Conservation (phyloP, 1,140 invertebrate species). For the Lordiphosa stackelbergi region DNA sequence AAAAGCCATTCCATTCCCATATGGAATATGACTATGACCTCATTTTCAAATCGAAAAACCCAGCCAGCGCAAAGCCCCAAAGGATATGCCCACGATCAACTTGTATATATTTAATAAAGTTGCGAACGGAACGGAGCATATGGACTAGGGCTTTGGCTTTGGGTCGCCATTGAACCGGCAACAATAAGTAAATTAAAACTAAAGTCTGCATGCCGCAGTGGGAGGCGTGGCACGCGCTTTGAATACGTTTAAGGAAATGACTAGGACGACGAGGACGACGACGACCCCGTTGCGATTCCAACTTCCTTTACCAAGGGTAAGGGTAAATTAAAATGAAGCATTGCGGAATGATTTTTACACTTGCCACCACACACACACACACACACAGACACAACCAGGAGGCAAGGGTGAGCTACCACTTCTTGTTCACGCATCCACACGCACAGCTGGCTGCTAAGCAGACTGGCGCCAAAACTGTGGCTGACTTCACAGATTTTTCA, state of each 20-base stretch:
- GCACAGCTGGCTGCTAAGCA: conserved; percentile 67
- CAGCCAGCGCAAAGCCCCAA: conserved; percentile 67
- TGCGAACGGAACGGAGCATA: conserved; percentile 18
- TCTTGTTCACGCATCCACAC: conserved; percentile 63
- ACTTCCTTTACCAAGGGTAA: conserved; percentile 4
- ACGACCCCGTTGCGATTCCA: background rate
- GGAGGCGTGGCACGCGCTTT: conserved; percentile 58
- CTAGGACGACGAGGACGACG: conserved; percentile 14
- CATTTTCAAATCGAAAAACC: conserved; percentile 70
- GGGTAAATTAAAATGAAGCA: conserved; percentile 60
- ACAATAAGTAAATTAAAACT: conserved; percentile 73
- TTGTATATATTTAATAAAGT: conserved; percentile 55
- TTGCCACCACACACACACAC: conserved; percentile 6
- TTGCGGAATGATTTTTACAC: conserved; percentile 64
- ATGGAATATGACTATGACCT: conserved; percentile 65
- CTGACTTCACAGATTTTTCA: conserved; percentile 69
- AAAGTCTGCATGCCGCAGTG: conserved; percentile 34
- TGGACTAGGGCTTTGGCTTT: conserved; percentile 13
- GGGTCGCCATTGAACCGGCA: conserved; percentile 63
- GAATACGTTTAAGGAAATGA: conserved; percentile 67
- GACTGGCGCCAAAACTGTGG: conserved; percentile 73
- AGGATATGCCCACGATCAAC: conserved; percentile 59
- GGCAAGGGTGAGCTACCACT: conserved; percentile 13
- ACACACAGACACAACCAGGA: background rate
- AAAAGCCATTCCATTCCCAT: conserved; percentile 48